phyloP scores from a whole-genome alignment of 2,888 invertebrate species.

The Ceriagrion tenellum region DNA sequence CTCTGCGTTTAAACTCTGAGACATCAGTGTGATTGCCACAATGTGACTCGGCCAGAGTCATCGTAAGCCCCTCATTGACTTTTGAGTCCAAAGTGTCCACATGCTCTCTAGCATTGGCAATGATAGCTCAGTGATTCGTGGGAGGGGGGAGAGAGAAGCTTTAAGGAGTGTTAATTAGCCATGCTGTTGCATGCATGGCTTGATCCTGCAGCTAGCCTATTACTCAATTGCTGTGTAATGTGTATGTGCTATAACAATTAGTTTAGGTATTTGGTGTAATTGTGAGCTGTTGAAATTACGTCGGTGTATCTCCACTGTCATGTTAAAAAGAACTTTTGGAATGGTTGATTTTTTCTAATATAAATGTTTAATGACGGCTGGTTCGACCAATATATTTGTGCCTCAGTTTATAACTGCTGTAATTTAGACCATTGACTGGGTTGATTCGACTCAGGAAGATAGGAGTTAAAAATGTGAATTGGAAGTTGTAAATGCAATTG shows the following conservation, averaged over 20 bases:
- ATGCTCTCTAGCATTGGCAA: background rate
- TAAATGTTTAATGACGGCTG: constrained; percentile 7
- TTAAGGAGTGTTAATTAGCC: constrained; percentile 8
- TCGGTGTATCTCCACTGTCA: constrained; percentile 9
- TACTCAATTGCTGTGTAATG: constrained; percentile 20
- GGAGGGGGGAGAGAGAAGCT: background rate
- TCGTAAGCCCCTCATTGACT: background rate
- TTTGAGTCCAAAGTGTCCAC: background rate
- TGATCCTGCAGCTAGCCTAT: constrained; percentile 9
- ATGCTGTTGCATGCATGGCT: constrained; percentile 17
- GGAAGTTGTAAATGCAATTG: background rate
- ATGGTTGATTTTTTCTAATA: constrained; percentile 24
- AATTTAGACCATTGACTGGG: constrained; percentile 25
- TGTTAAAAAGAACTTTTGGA: background rate
- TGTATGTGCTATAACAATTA: constrained; percentile 35
- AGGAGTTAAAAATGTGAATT: background rate
- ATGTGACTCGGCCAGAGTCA: background rate
- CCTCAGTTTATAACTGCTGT: constrained; percentile 41
- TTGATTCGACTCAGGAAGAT: constrained; percentile 4
- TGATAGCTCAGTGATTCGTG: background rate
- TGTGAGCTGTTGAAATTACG: constrained; percentile 32
- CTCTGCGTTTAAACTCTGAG: constrained; percentile 95
- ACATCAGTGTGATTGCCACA: constrained; percentile 93
- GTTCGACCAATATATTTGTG: constrained; percentile 36
- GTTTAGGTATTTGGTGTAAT: constrained; percentile 33